These are phyloP conservation scores for Colinus virginianus DNA, from an alignment of 2,113 vertebrate genomes.

Conservation along the genomic window DNA sequence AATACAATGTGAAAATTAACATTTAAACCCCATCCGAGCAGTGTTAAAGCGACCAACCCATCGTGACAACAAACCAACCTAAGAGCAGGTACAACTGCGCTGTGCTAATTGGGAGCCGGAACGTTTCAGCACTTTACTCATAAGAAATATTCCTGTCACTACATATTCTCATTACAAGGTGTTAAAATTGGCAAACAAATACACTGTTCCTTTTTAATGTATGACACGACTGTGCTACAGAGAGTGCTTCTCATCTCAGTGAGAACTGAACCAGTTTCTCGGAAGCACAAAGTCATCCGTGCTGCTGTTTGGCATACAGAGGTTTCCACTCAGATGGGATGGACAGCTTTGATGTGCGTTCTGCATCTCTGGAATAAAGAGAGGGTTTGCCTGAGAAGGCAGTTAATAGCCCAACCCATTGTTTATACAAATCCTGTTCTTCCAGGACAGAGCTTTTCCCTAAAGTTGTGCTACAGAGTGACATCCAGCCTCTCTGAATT, in stretches of 20 bases:
- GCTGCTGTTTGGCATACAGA: background rate
- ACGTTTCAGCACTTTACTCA: background rate
- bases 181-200: slow-evolving; percentile 37
- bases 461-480: background rate
- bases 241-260: background rate
- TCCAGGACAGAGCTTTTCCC: background rate
- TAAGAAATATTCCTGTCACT: slow-evolving; percentile 7
- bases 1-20: background rate
- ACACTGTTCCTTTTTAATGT: background rate
- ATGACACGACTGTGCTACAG: background rate
- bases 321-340: background rate
- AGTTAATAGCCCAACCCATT: background rate
- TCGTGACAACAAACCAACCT: no score
- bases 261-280: slow-evolving; percentile 8
- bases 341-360: background rate
- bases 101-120: background rate
- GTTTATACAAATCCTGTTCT: background rate
- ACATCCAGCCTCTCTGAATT: background rate
- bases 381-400: background rate
- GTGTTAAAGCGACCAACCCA: background rate
- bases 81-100: background rate
- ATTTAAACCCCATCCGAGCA: fast-evolving
- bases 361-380: slow-evolving; percentile 9
- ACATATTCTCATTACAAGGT: slow-evolving; percentile 12
- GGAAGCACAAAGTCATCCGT: background rate